Conservation (phyloP, 2,888 invertebrate species). For the Chrysotoxum bicinctum region DNA sequence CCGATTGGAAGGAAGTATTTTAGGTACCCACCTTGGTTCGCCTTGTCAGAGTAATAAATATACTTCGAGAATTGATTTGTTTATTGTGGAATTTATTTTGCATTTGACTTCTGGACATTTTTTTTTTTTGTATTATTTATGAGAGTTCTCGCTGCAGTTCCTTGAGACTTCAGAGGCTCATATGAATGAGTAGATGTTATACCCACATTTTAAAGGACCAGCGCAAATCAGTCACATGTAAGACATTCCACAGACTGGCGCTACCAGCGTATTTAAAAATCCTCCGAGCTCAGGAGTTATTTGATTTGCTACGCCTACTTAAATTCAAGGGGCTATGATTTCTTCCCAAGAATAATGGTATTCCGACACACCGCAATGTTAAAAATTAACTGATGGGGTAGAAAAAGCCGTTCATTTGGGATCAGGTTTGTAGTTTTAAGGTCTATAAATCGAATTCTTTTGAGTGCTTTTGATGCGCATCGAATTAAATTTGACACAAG, state of each 20-base stretch:
- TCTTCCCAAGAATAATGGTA: constrained; percentile 27
- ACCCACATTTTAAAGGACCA: constrained; percentile 47
- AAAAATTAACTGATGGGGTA: background rate
- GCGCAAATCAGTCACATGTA: constrained; percentile 63
- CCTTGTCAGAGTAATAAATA: constrained; percentile 68
- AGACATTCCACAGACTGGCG: constrained; percentile 68
- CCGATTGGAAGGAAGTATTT: constrained; percentile 67
- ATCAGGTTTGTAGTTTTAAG: constrained; percentile 26
- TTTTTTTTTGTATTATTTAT: background rate
- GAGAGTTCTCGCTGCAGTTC: constrained; percentile 11
- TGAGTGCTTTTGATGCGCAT: constrained; percentile 54
- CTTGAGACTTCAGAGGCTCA: background rate
- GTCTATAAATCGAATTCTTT: constrained; percentile 44
- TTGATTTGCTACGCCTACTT: constrained; percentile 73
- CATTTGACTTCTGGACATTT: constrained; percentile 61
- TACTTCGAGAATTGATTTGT: constrained; percentile 72
- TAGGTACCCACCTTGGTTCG: constrained; percentile 30
- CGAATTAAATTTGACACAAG: constrained; percentile 64
- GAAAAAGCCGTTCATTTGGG: background rate
- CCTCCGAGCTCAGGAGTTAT: constrained; percentile 43
- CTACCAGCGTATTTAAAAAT: constrained; percentile 48
- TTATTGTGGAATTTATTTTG: constrained; percentile 72
- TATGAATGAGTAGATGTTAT: constrained; percentile 22
- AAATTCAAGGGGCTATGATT: constrained; percentile 46
- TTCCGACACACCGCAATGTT: background rate